phyloP scores from a whole-genome alignment of 35 echinoderm and acorn worm species.

The Nesometra sesokonis region DNA sequence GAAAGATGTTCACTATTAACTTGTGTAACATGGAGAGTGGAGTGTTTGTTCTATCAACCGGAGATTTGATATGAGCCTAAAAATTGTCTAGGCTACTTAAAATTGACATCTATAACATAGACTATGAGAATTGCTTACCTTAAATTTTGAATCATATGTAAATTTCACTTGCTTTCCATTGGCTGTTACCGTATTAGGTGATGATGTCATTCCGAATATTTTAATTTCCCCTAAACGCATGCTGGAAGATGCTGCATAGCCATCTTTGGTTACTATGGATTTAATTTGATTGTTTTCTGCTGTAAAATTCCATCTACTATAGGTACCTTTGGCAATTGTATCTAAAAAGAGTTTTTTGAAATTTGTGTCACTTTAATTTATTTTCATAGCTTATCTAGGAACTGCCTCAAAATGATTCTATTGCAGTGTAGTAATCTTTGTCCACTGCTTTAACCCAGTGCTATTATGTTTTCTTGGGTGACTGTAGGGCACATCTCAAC shows the following conservation, averaged over 20 bases:
- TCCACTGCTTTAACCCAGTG: too few species aligned
- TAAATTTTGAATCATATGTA: not conserved
- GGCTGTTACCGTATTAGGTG: not conserved
- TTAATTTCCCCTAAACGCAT: not conserved
- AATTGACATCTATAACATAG: too few species aligned
- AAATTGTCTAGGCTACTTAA: not conserved
- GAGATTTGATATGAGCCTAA: too few species aligned
- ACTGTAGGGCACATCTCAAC: too few species aligned
- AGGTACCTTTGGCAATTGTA: not conserved
- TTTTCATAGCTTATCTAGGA: too few species aligned
- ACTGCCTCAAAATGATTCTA: too few species aligned
- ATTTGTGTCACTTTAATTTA: not conserved
- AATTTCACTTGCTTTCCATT: not conserved
- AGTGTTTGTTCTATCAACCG: too few species aligned
- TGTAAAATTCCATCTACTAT: not conserved
- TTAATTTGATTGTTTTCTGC: not conserved
- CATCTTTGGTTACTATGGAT: not conserved
- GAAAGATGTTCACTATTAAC: too few species aligned
- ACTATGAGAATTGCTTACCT: not conserved
- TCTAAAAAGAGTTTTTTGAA: not conserved
- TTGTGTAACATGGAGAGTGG: too few species aligned
- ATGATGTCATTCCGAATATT: not conserved
- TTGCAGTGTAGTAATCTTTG: too few species aligned
- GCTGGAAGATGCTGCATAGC: not conserved
- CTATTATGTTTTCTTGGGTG: too few species aligned